phyloP scores from a whole-genome alignment of 2,888 invertebrate species.

The Bembecia ichneumoniformis region DNA sequence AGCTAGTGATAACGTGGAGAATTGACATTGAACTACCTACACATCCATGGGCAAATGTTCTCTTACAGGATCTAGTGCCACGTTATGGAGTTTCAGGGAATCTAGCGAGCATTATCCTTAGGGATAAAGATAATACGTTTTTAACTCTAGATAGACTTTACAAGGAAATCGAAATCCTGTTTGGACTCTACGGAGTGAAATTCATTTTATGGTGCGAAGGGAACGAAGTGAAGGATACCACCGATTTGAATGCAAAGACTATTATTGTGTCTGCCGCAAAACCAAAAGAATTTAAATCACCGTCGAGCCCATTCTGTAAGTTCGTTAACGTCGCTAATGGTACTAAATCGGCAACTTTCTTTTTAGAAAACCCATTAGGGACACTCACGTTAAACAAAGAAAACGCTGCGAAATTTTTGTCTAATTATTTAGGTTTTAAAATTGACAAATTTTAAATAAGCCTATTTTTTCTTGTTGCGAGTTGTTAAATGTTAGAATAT shows the following conservation, averaged over 20 bases:
- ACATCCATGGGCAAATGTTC: constrained; percentile 79
- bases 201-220: constrained; percentile 69
- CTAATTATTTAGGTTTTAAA: constrained; percentile 37
- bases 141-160: constrained; percentile 69
- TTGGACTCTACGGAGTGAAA: constrained; percentile 77
- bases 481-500: constrained; percentile 6
- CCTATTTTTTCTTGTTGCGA: neutral
- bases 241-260: constrained; percentile 56
- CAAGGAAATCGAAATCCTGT: constrained; percentile 73
- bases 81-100: constrained; percentile 68
- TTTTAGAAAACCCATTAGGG: constrained; percentile 79
- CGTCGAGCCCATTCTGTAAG: constrained; percentile 68
- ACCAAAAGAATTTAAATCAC: constrained; percentile 31
- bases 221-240: constrained; percentile 44
- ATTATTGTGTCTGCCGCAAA: constrained; percentile 50
- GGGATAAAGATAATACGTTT: constrained; percentile 72
- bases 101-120: constrained; percentile 79
- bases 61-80: constrained; percentile 72
- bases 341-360: constrained; percentile 66
- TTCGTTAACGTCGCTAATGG: constrained; percentile 75
- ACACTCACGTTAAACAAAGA: constrained; percentile 34
- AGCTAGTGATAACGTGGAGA: constrained; percentile 78
- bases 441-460: constrained; percentile 21
- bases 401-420: constrained; percentile 34
- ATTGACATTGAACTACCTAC: constrained; percentile 58